Percentiles rank a stretch among this genome's conserved stretches.
Conservation (phyloP, 2,113 vertebrate genomes). For the Microcebus jonahi region DNA sequence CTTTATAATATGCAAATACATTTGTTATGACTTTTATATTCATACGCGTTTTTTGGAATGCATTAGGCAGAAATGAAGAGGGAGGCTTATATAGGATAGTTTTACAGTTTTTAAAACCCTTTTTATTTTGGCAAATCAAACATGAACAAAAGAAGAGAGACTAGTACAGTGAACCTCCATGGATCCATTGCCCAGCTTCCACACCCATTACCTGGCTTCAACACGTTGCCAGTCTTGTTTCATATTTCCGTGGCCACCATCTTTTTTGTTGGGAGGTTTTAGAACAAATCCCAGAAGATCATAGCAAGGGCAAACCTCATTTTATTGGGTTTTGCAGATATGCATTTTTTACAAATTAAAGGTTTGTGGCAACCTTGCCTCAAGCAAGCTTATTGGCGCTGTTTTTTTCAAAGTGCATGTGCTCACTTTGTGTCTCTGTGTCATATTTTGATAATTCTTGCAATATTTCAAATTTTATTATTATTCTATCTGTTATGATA, state of each 20-base stretch:
- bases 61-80: background rate
- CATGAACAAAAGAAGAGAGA: background rate
- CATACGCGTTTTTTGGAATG: background rate
- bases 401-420: too few relatives aligned
- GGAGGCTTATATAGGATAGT: background rate
- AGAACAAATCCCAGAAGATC: background rate
- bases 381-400: too few relatives aligned
- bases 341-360: too few relatives aligned
- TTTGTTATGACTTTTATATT: background rate
- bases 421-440: too few relatives aligned
- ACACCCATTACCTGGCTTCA: background rate
- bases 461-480: too few relatives aligned
- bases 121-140: background rate
- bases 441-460: too few relatives aligned
- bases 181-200: background rate
- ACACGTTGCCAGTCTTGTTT: background rate
- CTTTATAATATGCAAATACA: background rate
- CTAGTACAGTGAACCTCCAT: background rate
- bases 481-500: too few relatives aligned
- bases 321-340: too few relatives aligned
- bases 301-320: background rate
- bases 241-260: fast-evolving
- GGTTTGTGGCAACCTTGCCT: too few relatives aligned
- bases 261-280: background rate
- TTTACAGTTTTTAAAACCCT: background rate